Conservation (phyloP, 2,113 vertebrate species). For the Colistium nudipinnis region DNA sequence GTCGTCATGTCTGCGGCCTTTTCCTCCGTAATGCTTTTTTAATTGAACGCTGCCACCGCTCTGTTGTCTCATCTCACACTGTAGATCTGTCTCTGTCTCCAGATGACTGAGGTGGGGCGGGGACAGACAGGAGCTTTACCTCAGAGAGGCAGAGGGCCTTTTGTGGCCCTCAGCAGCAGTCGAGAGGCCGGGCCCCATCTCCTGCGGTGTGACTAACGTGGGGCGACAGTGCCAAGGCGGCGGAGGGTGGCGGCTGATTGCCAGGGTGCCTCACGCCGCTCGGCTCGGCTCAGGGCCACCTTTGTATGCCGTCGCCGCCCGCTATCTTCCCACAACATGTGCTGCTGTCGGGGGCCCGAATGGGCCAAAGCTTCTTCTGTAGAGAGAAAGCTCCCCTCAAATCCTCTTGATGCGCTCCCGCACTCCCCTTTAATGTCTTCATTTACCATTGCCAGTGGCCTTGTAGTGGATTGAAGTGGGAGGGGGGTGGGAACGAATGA, state of each 20-base stretch:
- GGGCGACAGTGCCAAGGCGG: slow-evolving; percentile 75
- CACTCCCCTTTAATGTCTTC: slow-evolving; percentile 69
- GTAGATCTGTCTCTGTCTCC: slow-evolving; percentile 35
- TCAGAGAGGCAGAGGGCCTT: slow-evolving; percentile 26
- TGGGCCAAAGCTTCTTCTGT: slow-evolving; percentile 53
- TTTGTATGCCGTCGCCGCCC: slow-evolving; percentile 62
- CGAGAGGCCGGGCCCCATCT: slow-evolving; percentile 57
- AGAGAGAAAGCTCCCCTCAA: slow-evolving; percentile 40
- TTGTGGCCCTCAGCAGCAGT: slow-evolving; percentile 56
- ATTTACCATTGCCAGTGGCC: slow-evolving; percentile 54
- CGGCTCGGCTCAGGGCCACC: slow-evolving; percentile 55
- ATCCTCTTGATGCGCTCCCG: slow-evolving; percentile 60
- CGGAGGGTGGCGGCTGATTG: slow-evolving; percentile 51
- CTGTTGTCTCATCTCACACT: slow-evolving; percentile 14
- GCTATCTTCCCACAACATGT: slow-evolving; percentile 77
- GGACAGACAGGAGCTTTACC: slow-evolving; percentile 12
- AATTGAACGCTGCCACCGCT: slow-evolving; percentile 39
- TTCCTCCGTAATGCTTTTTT: slow-evolving; percentile 49
- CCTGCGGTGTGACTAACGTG: slow-evolving; percentile 78
- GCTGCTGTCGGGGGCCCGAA: slow-evolving; percentile 54
- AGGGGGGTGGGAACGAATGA: slow-evolving; percentile 16
- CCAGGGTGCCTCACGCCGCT: slow-evolving; percentile 51
- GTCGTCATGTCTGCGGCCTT: not conserved
- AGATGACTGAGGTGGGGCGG: not conserved
- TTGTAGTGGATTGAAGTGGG: slow-evolving; percentile 22